A percentile compares a stretch with the other conserved stretches of the same genome.
phyloP scores from a whole-genome alignment of 1,140 invertebrate genomes.

The Drosophila orena region DNA sequence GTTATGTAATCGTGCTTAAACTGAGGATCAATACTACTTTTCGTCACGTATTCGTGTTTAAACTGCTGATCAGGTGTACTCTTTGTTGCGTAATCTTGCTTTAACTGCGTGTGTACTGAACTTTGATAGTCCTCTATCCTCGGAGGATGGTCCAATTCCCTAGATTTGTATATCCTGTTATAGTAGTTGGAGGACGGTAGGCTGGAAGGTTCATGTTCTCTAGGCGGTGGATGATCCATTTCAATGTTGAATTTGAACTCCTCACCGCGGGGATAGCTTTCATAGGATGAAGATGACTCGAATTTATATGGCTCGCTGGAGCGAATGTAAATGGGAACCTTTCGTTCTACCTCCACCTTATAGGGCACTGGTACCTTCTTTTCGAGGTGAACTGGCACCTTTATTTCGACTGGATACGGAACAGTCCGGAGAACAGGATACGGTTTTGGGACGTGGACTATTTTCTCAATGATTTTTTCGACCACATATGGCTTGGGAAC shows the following conservation, averaged over 20 bases:
- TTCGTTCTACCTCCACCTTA: conserved; percentile 86
- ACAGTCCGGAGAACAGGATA: conserved; percentile 86
- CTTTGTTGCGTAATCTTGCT: conserved; percentile 18
- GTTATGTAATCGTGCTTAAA: conserved; percentile 5
- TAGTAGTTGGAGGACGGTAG: conserved; percentile 15
- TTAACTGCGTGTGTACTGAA: neutral
- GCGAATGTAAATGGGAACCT: conserved; percentile 83
- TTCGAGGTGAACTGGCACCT: conserved; percentile 84
- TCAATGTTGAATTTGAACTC: conserved; percentile 26
- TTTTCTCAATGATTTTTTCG: conserved; percentile 66
- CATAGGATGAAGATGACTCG: conserved; percentile 31
- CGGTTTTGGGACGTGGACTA: conserved; percentile 85
- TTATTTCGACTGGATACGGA: conserved; percentile 85
- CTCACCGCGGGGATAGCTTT: conserved; percentile 30
- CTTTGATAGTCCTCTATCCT: conserved; percentile 17
- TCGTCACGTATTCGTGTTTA: conserved; percentile 5
- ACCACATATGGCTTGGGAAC: conserved; percentile 58
- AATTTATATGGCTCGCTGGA: conserved; percentile 62
- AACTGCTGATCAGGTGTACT: neutral
- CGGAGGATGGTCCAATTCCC: neutral
- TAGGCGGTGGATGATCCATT: conserved; percentile 22
- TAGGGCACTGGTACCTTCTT: conserved; percentile 86
- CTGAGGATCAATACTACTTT: conserved; percentile 9
- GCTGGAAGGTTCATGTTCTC: conserved; percentile 10
- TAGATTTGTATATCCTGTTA: conserved; percentile 25